phyloP scores from a whole-genome alignment of 1,140 invertebrate genomes.

The Drosophila triauraria region DNA sequence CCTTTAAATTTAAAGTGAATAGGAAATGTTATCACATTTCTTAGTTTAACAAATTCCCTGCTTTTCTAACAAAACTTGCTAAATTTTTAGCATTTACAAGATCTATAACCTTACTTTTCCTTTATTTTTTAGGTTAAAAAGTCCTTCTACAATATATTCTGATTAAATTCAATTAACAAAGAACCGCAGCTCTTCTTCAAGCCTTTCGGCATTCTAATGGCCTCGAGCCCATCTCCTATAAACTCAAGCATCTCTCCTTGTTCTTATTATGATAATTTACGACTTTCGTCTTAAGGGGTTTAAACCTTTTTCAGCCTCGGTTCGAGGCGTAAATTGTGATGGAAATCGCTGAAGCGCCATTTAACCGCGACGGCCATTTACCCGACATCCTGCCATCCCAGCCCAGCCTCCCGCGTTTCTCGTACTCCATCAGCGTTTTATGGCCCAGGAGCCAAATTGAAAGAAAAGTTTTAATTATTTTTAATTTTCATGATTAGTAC shows the following conservation, averaged over 20 bases:
- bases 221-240: background rate
- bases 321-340: slow-evolving; percentile 77
- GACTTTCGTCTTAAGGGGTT: slow-evolving; percentile 30
- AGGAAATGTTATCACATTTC: background rate
- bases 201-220: background rate
- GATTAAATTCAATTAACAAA: slow-evolving; percentile 34
- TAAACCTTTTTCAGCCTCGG: slow-evolving; percentile 55
- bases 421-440: slow-evolving; percentile 61
- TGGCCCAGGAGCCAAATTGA: slow-evolving; percentile 70
- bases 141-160: slow-evolving; percentile 14
- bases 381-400: background rate
- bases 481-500: slow-evolving; percentile 84
- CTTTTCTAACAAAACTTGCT: no score
- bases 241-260: slow-evolving; percentile 16
- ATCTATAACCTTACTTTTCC: no score
- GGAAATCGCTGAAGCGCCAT: slow-evolving; percentile 82
- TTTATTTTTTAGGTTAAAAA: background rate
- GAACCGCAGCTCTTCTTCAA: slow-evolving; percentile 18
- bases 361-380: slow-evolving; percentile 81
- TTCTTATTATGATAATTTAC: slow-evolving; percentile 63
- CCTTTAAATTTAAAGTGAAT: background rate
- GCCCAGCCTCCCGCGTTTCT: background rate
- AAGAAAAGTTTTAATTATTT: slow-evolving; percentile 84
- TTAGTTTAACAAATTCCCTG: no score
- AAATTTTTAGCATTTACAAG: no score